phyloP scores from a whole-genome alignment of 2,113 vertebrate genomes.

The Otus sunia region DNA sequence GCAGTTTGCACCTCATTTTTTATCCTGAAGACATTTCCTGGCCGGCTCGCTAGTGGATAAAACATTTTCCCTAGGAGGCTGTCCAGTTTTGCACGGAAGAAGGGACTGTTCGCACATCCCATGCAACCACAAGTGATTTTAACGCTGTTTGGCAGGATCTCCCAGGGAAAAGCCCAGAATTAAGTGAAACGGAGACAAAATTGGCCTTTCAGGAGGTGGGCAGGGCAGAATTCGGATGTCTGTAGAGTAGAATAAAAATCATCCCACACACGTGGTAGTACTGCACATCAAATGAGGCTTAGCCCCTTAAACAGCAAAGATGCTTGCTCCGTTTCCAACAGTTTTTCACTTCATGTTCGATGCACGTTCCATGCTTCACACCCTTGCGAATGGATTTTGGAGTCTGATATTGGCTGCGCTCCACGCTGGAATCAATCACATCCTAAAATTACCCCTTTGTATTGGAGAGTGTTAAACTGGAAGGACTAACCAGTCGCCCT shows the following conservation, averaged over 20 bases:
- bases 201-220: background rate
- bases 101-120: background rate
- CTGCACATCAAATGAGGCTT: background rate
- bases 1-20: background rate
- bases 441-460: background rate
- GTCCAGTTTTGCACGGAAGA: background rate
- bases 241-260: background rate
- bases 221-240: background rate
- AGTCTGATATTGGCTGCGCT: background rate
- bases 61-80: background rate
- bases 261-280: background rate
- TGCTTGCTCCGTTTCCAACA: fast-evolving
- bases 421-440: background rate
- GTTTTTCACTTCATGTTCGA: background rate
- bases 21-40: background rate
- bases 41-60: background rate
- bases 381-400: background rate
- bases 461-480: background rate
- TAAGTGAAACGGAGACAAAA: background rate
- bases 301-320: background rate
- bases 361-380: fast-evolving
- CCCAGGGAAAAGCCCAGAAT: background rate
- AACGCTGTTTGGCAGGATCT: background rate
- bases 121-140: background rate
- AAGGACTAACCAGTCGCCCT: background rate